Percentiles rank a stretch among this genome's conserved stretches.
phyloP scores from a whole-genome alignment of 1,140 invertebrate genomes.

The Proctacanthus coquilletti region DNA sequence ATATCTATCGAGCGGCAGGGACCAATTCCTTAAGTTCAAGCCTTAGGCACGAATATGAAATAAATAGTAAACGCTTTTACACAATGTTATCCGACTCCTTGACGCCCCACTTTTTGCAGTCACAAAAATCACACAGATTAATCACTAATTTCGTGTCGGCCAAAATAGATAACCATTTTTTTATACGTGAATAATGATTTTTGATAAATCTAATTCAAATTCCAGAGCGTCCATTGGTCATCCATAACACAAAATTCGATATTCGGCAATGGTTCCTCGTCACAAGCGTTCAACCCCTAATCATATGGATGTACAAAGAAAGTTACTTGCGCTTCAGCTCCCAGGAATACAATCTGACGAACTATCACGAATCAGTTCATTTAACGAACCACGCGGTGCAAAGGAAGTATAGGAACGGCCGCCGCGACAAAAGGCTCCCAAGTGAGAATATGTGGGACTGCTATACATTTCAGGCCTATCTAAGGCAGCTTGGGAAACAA shows the following conservation, averaged over 20 bases:
- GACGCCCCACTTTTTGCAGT: too few species aligned
- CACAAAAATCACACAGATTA: too few species aligned
- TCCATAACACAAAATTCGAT: constrained; percentile 87
- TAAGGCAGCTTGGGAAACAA: constrained; percentile 50
- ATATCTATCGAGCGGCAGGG: too few species aligned
- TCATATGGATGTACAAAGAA: constrained; percentile 86
- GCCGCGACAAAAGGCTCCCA: constrained; percentile 51
- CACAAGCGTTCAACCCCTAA: constrained; percentile 75
- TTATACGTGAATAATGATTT: too few species aligned
- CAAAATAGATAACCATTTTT: too few species aligned
- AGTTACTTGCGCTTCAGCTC: constrained; percentile 88
- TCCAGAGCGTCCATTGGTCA: constrained; percentile 64
- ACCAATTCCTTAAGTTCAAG: too few species aligned
- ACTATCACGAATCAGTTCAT: constrained; percentile 86
- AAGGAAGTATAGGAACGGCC: constrained; percentile 71
- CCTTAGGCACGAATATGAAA: too few species aligned
- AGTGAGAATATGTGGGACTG: constrained; percentile 81
- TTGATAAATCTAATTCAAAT: constrained; percentile 2
- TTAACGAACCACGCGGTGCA: constrained; percentile 89
- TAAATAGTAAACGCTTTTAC: too few species aligned
- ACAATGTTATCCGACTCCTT: too few species aligned
- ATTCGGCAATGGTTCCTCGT: constrained; percentile 88
- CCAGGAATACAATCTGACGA: constrained; percentile 73
- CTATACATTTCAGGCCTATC: constrained; percentile 57
- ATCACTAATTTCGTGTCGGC: too few species aligned